A percentile compares a stretch with the other conserved stretches of the same genome.
Conservation (phyloP, 2,888 invertebrate species). For the Caenorhabditis panamensis region DNA sequence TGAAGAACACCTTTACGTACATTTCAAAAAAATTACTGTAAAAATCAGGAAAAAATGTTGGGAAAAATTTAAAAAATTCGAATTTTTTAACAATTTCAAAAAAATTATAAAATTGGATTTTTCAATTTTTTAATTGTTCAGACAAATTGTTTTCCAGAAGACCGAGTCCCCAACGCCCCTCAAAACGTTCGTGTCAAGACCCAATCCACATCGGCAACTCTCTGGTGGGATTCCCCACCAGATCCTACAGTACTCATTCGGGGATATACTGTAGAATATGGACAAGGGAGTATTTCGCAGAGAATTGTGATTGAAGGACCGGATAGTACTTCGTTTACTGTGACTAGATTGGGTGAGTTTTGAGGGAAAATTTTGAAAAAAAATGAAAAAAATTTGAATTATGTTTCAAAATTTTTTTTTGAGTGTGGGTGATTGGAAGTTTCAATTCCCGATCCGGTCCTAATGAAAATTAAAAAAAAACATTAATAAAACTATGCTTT, state of each 20-base stretch:
- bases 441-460: too few species aligned
- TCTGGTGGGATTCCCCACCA: slow-evolving; percentile 80
- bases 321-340: slow-evolving; percentile 75
- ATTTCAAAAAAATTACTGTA: neutral
- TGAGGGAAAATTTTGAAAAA: too few species aligned
- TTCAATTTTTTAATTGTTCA: neutral
- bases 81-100: neutral
- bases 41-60: neutral
- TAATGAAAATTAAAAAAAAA: neutral
- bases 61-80: neutral
- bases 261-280: slow-evolving; percentile 80
- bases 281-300: slow-evolving; percentile 75
- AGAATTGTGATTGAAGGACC: slow-evolving; percentile 78
- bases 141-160: slow-evolving; percentile 67
- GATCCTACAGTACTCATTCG: slow-evolving; percentile 75
- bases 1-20: too few species aligned
- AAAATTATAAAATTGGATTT: too few species aligned
- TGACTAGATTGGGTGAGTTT: slow-evolving; percentile 72
- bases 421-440: too few species aligned
- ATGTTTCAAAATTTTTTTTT: too few species aligned
- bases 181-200: slow-evolving; percentile 75
- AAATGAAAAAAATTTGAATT: too few species aligned
- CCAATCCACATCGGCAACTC: slow-evolving; percentile 72
- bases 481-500: neutral
- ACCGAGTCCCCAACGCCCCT: slow-evolving; percentile 78